Conservation (phyloP, 2,113 vertebrate genomes). For the Pristiophorus japonicus region DNA sequence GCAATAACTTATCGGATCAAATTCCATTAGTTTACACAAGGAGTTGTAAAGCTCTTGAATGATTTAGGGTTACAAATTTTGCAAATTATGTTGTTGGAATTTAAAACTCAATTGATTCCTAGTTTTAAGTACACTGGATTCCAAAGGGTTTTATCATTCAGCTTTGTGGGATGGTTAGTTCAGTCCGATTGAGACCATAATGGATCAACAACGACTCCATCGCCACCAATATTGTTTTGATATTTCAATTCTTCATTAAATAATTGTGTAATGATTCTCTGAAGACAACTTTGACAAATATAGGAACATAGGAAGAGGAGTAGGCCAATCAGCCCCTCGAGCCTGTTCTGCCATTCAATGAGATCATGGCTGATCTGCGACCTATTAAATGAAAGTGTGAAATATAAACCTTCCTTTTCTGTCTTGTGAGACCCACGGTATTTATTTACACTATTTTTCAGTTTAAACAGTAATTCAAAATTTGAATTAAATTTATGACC, state of each 20-base stretch:
- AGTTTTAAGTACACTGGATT: neutral
- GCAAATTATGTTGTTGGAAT: neutral
- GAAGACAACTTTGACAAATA: neutral
- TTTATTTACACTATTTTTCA: neutral
- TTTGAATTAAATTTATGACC: neutral
- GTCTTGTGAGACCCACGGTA: neutral
- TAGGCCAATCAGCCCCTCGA: too few relatives aligned
- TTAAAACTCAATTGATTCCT: neutral
- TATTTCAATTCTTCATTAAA: neutral
- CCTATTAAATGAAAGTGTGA: neutral
- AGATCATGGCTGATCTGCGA: too few relatives aligned
- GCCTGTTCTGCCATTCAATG: too few relatives aligned
- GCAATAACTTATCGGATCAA: neutral
- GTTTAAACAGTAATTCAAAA: neutral
- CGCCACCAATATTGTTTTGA: neutral
- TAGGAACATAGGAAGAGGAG: too few relatives aligned
- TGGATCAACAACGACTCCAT: neutral
- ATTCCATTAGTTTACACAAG: neutral
- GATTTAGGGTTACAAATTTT: neutral
- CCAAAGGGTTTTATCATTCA: neutral
- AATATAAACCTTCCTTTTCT: neutral
- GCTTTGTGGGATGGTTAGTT: neutral
- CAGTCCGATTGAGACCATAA: neutral
- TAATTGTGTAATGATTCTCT: neutral
- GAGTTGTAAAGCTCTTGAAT: neutral